These are phyloP conservation scores for Ianthella basta DNA, from an alignment of 37 sponge, comb jelly and placozoan genomes.

Conservation along the genomic window DNA sequence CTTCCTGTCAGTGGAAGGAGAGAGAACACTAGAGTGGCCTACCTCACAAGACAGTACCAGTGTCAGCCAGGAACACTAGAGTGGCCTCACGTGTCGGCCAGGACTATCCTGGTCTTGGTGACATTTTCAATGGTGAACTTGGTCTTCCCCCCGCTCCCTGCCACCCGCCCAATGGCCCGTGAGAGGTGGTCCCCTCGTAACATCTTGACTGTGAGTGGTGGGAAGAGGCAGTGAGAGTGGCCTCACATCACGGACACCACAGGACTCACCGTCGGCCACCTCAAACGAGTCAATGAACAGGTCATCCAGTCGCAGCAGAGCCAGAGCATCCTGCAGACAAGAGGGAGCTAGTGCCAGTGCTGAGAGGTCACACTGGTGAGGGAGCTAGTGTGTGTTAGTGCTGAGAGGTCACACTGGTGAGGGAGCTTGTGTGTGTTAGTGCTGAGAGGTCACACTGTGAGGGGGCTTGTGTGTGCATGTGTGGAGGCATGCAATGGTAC, in stretches of 20 bases:
- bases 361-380: background rate
- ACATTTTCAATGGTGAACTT: conserved; percentile 99
- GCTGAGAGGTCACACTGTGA: background rate
- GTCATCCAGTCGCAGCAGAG: conserved; percentile 95
- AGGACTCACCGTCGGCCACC: conserved; percentile 79
- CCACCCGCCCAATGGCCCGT: conserved; percentile 97
- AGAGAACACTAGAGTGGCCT: background rate
- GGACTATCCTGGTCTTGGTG: conserved; percentile 96
- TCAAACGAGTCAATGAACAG: conserved; percentile 97
- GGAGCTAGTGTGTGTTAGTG: background rate
- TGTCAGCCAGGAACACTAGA: background rate
- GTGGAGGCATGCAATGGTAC: background rate
- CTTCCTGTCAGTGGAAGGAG: conserved; percentile 61
- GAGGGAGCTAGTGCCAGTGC: background rate
- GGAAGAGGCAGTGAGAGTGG: background rate
- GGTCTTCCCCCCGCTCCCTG: conserved; percentile 98
- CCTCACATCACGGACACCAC: background rate
- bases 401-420: background rate
- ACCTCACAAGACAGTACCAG: background rate
- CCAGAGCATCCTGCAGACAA: conserved; percentile 87
- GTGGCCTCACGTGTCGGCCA: conserved; percentile 91
- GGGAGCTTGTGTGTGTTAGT: background rate
- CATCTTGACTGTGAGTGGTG: conserved; percentile 75
- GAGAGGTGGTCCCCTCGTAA: conserved; percentile 98
- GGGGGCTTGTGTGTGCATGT: background rate